Conservation (phyloP, 2,888 invertebrate genomes). For the Pristionchus exspectatus region DNA sequence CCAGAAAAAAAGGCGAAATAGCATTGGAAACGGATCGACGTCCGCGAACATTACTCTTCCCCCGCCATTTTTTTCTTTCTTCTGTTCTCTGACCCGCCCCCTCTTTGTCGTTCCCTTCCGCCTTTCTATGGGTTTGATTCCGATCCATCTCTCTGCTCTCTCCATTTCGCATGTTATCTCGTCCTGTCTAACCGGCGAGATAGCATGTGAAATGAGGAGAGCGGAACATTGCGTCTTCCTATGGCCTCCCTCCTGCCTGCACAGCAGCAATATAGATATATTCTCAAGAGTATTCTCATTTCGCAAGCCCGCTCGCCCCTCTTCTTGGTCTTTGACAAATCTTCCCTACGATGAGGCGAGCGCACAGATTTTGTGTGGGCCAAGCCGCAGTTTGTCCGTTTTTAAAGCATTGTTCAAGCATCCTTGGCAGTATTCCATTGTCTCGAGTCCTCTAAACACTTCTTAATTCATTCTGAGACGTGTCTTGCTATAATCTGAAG, state of each 20-base stretch:
- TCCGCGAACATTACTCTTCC: not conserved
- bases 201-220: not conserved
- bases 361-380: not conserved
- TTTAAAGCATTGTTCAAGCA: not conserved
- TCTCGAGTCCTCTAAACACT: too few species aligned
- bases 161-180: not conserved
- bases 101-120: not conserved
- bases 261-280: constrained; percentile 29
- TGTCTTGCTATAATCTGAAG: too few species aligned
- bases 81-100: too few species aligned
- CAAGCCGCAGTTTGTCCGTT: not conserved
- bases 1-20: too few species aligned
- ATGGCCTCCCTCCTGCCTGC: not conserved
- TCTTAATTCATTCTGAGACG: too few species aligned
- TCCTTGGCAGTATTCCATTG: not conserved
- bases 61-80: too few species aligned
- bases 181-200: not conserved
- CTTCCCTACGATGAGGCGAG: not conserved
- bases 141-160: not conserved
- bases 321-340: constrained; percentile 18
- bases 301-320: not conserved
- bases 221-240: not conserved
- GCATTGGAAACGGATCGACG: not conserved
- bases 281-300: constrained; percentile 45
- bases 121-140: not conserved